Base-by-base conservation (phyloP, 2,888 invertebrate species). In the Aethes cnicana region DNA sequence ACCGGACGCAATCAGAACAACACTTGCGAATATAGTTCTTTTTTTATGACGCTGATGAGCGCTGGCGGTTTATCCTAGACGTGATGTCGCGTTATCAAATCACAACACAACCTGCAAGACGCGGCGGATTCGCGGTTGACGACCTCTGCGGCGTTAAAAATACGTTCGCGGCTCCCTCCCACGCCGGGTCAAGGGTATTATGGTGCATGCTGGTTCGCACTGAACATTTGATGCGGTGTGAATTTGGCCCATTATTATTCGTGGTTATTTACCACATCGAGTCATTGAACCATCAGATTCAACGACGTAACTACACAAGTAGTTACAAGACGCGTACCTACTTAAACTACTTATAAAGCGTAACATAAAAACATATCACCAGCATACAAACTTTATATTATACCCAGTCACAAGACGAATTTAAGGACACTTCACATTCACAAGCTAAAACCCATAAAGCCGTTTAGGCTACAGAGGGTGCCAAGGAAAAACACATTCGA, bases 171-270 rank as follows among this genome's bases (percentile, higher is more conserved):
- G 63, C 66, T 75, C 69, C 73, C 73, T 79, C 79, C 81, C 77
- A 81, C 81, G 75, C 65, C 76, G 68, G 82, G 81, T 82, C 80
- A 84, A 82, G 83, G 81, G 72, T 74, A 64, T 57, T 55, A 39
- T 58, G 58, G 53, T 59, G 57, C 53, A 59, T 53, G 55, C 55
- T 47, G 37, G 32, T 47, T 25, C 32, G 32, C 55, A 48, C 46
- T 52, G 41, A 47, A n/a, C 55, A 55, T 58, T 56, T 52, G 55
- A 33, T 50, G 18, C 33, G 39, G 47, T 48, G 43, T 44, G 28
- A 35, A 36, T 69, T 66, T 57, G 62, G 55, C 57, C 60, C 59
- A 66, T 66, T 68, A 63, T 66, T 65, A 64, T 68, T 60, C 59
- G 37, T 46, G 37, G 44, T 32, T 37, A 23, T 52, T 53, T 42